Base-by-base conservation (phyloP, 2,797 vertebrate genomes). In the Coregonus ussuriensis region DNA sequence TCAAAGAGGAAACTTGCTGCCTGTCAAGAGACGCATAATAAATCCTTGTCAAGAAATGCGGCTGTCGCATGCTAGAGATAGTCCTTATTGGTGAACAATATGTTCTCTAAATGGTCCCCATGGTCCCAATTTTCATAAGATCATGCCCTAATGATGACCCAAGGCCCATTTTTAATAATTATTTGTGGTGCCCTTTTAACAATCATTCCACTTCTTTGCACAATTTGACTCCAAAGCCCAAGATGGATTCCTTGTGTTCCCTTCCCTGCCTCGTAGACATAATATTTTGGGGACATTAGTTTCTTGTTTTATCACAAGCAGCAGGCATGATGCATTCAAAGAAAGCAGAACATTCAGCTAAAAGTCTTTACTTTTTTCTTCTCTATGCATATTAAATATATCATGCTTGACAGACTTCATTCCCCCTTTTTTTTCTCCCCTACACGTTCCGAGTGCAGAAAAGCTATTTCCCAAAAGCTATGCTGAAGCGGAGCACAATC, bases 61-160 rank as follows among this genome's bases (percentile, higher is more conserved):
- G 80, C 80, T 14, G 75, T 83, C 37, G 81, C 86, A 89, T 84
- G 88, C 77, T 33, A 86, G 83, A 82, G 83, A 82, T 77, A 63
- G 69, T 84, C 65, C 79, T 72, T 81, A 82, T 86, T 88, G 90
- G 90, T 92, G 88, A 91, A 84, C 80, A 84, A 89, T 86, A 91
- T 79, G 86, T 88, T 91, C 81, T 86, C 84, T 88, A 91, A 87
- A 84, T 82, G 79, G 77, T 62, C 81, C 82, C 79, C 79, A 72
- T 84, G 78, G 88, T 89, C 88, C 87, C 81, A 77, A 76, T 88
- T 86, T 89, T 80, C 89, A 81, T 83, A 86, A 91, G 87, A 91
- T 92, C 85, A 86, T 88, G 84, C 87, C 88, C 88, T 94, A 93
- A 94, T 93, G 90, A 94, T 91, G 89, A 93, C 93, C 89, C 82